Evolutionary conservation across 2,113 vertebrate genomes (phyloP), one percentile per base, ranked within the genome.

Genomic region (Pteropus alecto): DNA sequence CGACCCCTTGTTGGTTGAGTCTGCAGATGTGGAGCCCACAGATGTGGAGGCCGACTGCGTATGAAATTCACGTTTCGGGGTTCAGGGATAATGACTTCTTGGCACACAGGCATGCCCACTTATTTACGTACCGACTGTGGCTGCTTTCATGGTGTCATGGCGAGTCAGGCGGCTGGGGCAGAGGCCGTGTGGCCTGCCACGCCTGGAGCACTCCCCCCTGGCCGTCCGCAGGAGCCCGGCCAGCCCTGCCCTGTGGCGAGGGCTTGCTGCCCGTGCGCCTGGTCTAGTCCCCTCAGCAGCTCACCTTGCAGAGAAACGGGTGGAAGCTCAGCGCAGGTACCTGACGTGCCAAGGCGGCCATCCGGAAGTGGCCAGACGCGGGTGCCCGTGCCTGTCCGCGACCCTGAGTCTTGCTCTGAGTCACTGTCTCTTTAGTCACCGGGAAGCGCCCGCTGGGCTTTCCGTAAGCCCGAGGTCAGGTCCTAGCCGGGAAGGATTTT

Each of bases 131-230:
- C 54, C 13, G 4, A 11, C 10, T 5, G 21, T 19, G 65, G 38
- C 51, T 60, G 38, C 16, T 88, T 30, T n/a, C 11, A 3, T 0
- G 8, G 19, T 0, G 1, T 5, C 10, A 2, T 7, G 58, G 70
- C 35, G 76, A 93, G 90, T 8, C 6, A 22, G n/a, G 46, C 11
- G 1, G 30, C 22, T 54, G 60, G 41, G 46, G 24, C 48, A n/a
- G 30, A 77, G 48, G 28, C 6, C 1, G 0, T 11, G 33, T 7
- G 21, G 18, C 56, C 33, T 21, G 35, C 7, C 56, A 13, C 79
- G 33, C 51, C 70, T 35, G 7, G 5, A 60, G 0, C 18, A 10
- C 30, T 35, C 35, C 35, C 61, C 3, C 11, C 22, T 22, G 91
- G 30, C 24, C 26, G 21, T 60, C 63, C 26, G 3, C 6, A 2